Percentiles rank a stretch among this genome's conserved stretches.
Conservation (phyloP, 2,888 invertebrate species). For the Lasioglossum pauxillum region DNA sequence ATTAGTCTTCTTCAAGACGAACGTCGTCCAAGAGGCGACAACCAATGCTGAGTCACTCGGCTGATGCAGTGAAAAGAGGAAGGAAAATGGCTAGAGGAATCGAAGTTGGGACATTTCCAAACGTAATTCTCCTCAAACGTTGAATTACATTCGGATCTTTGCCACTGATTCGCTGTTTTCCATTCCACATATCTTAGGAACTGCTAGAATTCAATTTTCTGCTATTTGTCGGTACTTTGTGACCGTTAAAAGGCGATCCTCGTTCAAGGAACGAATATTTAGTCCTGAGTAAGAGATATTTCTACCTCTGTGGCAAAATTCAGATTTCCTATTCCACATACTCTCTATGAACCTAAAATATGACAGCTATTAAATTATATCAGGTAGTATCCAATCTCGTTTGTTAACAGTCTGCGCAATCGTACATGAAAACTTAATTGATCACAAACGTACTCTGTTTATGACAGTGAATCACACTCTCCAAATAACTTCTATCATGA, state of each 20-base stretch:
- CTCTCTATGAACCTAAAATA: background rate
- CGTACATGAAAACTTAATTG: background rate
- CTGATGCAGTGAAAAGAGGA: constrained; percentile 48
- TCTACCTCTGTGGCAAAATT: background rate
- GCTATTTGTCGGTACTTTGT: constrained; percentile 5
- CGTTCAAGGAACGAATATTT: background rate
- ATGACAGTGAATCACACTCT: background rate
- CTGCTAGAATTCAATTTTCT: constrained; percentile 18
- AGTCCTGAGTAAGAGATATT: background rate
- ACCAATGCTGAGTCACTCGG: constrained; percentile 66
- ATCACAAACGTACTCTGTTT: background rate
- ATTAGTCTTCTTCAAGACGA: constrained; percentile 63
- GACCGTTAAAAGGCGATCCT: too few relatives aligned
- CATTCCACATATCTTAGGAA: background rate
- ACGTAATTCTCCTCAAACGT: constrained; percentile 47
- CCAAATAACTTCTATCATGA: background rate
- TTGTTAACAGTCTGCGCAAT: background rate
- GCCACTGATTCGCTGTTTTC: constrained; percentile 28
- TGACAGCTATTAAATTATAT: background rate
- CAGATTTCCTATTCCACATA: background rate
- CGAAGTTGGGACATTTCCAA: constrained; percentile 62
- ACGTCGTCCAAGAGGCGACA: constrained; percentile 46
- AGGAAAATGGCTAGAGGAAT: constrained; percentile 40
- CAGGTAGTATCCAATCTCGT: background rate
- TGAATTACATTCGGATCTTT: constrained; percentile 53